Evolutionary conservation across 2,113 vertebrate genomes (phyloP).

Genomic region (Petrocephalus microphthalmus): DNA sequence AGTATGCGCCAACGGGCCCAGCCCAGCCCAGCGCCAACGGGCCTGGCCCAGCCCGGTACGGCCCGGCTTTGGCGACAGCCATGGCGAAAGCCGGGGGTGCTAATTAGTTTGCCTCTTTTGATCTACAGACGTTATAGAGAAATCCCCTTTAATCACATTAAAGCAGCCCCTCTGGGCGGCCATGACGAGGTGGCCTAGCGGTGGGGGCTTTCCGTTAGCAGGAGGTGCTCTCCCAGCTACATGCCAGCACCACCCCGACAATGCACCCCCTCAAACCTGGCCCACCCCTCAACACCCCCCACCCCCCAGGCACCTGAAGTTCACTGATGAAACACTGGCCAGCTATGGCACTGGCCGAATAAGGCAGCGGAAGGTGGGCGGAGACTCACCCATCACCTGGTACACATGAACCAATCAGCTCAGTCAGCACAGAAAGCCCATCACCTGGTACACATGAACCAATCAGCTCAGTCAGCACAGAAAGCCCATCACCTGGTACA

Average conservation of each 20-base stretch:
- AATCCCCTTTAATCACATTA: slow-evolving; percentile 64
- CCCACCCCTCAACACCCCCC: not conserved
- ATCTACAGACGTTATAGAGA: slow-evolving; percentile 54
- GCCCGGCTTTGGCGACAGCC: slow-evolving; percentile 27
- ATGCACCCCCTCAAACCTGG: not conserved
- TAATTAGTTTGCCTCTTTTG: slow-evolving; percentile 65
- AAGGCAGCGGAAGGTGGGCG: not conserved
- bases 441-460: not conserved
- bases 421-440: too few relatives aligned
- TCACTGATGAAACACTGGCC: not conserved
- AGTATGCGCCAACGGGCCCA: slow-evolving; percentile 31
- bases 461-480: too few relatives aligned
- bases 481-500: not conserved
- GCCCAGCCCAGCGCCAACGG: too few relatives aligned
- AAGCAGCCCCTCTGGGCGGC: slow-evolving; percentile 30
- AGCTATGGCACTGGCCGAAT: too few relatives aligned
- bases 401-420: not conserved
- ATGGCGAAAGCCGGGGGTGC: slow-evolving; percentile 55
- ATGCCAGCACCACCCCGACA: not conserved
- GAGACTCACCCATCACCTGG: not conserved
- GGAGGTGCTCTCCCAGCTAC: slow-evolving; percentile 38
- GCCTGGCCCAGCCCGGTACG: not conserved
- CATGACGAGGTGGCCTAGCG: slow-evolving; percentile 24
- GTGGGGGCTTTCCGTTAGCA: slow-evolving; percentile 21
- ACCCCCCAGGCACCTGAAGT: not conserved